Evolutionary conservation across 2,797 vertebrate genomes (phyloP).

Genomic region (Lycodopsis pacificus): DNA sequence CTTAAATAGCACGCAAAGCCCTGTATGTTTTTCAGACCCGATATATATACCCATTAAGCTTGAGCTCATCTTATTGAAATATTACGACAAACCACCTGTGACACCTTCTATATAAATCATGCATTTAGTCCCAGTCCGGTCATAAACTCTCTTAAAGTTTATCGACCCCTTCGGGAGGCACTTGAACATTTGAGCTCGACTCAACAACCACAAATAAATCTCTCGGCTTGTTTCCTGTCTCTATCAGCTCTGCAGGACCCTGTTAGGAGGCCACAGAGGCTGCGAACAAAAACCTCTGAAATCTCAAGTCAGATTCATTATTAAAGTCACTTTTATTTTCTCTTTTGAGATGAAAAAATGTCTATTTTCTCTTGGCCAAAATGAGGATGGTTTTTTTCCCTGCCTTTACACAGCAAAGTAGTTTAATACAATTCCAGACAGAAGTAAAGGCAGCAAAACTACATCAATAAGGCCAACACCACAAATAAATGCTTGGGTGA

Average conservation of each 20-base stretch:
- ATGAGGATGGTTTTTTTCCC: constrained; percentile 17
- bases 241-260: constrained; percentile 25
- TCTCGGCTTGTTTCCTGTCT: constrained; percentile 27
- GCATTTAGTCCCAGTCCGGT: constrained; percentile 50
- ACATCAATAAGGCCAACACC: constrained; percentile 61
- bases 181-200: constrained; percentile 59
- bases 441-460: constrained; percentile 61
- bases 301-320: constrained; percentile 29
- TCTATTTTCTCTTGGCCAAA: constrained; percentile 8
- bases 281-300: constrained; percentile 26
- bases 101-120: constrained; percentile 49
- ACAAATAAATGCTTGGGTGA: constrained; percentile 66
- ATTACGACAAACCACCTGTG: constrained; percentile 38
- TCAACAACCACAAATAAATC: constrained; percentile 42
- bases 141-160: constrained; percentile 47
- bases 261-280: constrained; percentile 7
- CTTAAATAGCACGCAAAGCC: constrained; percentile 33
- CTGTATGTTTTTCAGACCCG: constrained; percentile 17
- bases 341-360: background rate
- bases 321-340: background rate
- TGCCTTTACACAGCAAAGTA: constrained; percentile 41
- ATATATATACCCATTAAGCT: constrained; percentile 18
- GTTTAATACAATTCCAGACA: constrained; percentile 36
- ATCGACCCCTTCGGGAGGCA: constrained; percentile 70
- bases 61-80: constrained; percentile 28